These are phyloP conservation scores for Mythimna impura DNA, from an alignment of 2,888 invertebrate species.

Conservation along the genomic window DNA sequence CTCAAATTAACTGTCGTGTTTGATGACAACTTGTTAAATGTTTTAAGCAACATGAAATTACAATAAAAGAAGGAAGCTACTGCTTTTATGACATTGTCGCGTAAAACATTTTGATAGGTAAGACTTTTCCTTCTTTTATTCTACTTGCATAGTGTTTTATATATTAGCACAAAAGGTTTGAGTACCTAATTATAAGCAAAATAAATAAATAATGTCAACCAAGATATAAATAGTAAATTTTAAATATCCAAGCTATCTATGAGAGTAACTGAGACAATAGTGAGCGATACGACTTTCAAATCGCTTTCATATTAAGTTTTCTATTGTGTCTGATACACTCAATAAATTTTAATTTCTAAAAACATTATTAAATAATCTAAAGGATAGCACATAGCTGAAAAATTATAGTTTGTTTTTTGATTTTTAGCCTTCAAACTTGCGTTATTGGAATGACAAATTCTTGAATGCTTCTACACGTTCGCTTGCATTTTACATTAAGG, in stretches of 20 bases:
- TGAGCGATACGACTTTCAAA: conserved; percentile 7
- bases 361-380: conserved; percentile 56
- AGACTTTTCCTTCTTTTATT: conserved; percentile 78
- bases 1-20: conserved; percentile 69
- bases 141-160: conserved; percentile 68
- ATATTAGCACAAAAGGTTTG: conserved; percentile 69
- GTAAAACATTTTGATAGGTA: conserved; percentile 54
- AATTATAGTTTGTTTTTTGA: conserved; percentile 78
- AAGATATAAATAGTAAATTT: conserved; percentile 53
- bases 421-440: conserved; percentile 86
- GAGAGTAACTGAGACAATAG: conserved; percentile 79
- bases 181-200: conserved; percentile 62
- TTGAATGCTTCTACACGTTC: conserved; percentile 89
- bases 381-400: conserved; percentile 83
- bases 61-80: conserved; percentile 76
- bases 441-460: conserved; percentile 85
- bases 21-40: conserved; percentile 64
- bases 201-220: conserved; percentile 56
- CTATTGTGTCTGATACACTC: conserved; percentile 79
- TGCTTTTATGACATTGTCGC: conserved; percentile 32
- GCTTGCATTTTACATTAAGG: conserved; percentile 91
- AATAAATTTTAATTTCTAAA: conserved; percentile 46
- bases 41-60: conserved; percentile 60
- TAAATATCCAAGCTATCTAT: conserved; percentile 55
- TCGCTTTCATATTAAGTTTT: conserved; percentile 1